A percentile compares a stretch with the other conserved stretches of the same genome.
These are phyloP conservation scores for Thalassarche chlororhynchos DNA, from an alignment of 2,113 vertebrate species.

Conservation along the genomic window DNA sequence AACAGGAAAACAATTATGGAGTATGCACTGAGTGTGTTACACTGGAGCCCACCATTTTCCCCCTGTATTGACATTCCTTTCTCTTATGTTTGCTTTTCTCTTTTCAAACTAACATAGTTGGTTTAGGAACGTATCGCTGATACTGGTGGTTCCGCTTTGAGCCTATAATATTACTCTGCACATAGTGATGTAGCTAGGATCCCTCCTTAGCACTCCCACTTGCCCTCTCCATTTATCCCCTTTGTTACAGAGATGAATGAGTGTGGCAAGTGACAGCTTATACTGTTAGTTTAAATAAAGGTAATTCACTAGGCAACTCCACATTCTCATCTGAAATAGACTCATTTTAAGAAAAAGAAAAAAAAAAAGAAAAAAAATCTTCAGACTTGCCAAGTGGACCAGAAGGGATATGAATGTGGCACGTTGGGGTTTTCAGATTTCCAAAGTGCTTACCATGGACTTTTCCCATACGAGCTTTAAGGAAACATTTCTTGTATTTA, in stretches of 20 bases:
- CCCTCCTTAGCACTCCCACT: neutral
- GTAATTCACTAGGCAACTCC: neutral
- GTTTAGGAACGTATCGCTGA: neutral
- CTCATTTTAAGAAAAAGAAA: neutral
- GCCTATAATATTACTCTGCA: slow-evolving; percentile 1
- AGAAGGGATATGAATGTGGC: neutral
- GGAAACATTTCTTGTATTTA: neutral
- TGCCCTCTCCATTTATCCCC: neutral
- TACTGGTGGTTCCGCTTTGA: neutral
- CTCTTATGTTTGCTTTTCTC: slow-evolving; percentile 19
- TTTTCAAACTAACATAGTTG: slow-evolving; percentile 4
- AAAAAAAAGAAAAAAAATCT: neutral
- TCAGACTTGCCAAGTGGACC: neutral
- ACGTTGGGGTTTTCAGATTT: neutral
- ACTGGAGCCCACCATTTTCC: neutral
- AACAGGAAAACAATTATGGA: slow-evolving; percentile 36
- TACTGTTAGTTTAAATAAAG: neutral
- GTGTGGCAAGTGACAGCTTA: neutral
- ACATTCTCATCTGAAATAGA: neutral
- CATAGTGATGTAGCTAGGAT: slow-evolving; percentile 45
- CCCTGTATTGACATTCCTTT: slow-evolving; percentile 37
- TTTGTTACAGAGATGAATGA: neutral
- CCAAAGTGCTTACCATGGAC: neutral
- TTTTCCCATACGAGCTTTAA: neutral
- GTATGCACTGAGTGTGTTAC: neutral